Percentiles rank a stretch among this genome's conserved stretches.
Conservation (phyloP, 1,140 invertebrate genomes). For the Anastatus disparis region DNA sequence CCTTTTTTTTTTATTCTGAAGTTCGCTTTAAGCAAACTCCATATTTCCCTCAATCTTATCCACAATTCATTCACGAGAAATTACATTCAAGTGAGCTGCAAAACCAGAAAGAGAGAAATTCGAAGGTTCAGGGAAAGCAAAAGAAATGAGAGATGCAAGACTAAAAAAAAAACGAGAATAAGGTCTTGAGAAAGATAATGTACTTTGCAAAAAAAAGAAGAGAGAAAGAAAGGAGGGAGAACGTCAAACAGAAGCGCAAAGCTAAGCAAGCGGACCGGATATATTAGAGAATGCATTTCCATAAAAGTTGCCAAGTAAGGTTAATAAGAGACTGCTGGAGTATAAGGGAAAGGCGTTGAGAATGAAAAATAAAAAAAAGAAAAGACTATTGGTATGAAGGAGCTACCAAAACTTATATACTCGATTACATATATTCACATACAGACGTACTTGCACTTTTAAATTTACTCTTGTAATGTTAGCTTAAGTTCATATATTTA, state of each 20-base stretch:
- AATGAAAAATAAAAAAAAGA: neutral
- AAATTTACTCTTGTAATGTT: no score
- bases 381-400: no score
- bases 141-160: slow-evolving; percentile 55
- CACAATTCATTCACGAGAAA: slow-evolving; percentile 51
- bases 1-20: no score
- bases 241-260: slow-evolving; percentile 68
- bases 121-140: neutral
- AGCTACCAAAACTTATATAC: no score
- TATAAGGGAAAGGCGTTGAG: no score
- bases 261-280: slow-evolving; percentile 64
- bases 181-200: slow-evolving; percentile 59
- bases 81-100: slow-evolving; percentile 46
- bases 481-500: no score
- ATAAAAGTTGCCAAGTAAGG: slow-evolving; percentile 64
- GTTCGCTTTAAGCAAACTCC: neutral
- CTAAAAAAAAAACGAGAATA: slow-evolving; percentile 43
- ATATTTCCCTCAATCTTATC: no score
- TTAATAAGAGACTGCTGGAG: slow-evolving; percentile 11
- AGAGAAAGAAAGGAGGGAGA: no score
- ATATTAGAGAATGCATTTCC: slow-evolving; percentile 67
- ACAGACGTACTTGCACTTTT: no score
- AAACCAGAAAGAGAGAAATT: neutral
- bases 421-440: no score
- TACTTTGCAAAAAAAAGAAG: slow-evolving; percentile 64